Percentiles rank a stretch among this genome's conserved stretches.
These are phyloP conservation scores for Rhynchomys soricoides DNA, from an alignment of 2,113 vertebrate genomes.

Conservation along the genomic window DNA sequence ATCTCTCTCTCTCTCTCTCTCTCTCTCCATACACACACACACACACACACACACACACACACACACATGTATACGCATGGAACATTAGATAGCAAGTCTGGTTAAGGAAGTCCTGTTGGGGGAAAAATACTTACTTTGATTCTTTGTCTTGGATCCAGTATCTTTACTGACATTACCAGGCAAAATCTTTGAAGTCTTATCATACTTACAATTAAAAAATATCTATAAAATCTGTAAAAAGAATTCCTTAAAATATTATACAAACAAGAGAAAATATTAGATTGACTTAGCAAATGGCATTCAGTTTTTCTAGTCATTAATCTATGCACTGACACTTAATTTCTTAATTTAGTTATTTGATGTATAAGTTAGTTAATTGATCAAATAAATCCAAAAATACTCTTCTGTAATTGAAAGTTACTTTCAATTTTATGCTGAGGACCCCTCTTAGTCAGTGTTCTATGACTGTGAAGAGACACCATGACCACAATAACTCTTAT, in stretches of 20 bases:
- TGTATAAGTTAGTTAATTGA: not conserved
- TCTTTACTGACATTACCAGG: not conserved
- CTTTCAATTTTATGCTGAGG: conserved; percentile 28
- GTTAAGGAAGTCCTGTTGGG: not conserved
- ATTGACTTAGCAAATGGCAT: not conserved
- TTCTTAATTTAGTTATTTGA: conserved; percentile 8
- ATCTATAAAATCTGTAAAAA: not conserved
- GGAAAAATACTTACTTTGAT: not conserved
- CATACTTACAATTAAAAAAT: not conserved
- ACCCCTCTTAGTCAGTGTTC: not conserved
- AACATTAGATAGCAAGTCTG: not conserved
- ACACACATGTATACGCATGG: not conserved
- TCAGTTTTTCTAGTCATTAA: not conserved
- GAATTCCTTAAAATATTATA: not conserved
- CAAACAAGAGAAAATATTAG: not conserved
- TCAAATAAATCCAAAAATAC: not conserved
- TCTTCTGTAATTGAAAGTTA: not conserved
- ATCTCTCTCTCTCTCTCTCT: too few relatives aligned
- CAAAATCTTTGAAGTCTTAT: conserved; percentile 24
- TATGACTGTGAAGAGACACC: not conserved
- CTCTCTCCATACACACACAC: too few relatives aligned
- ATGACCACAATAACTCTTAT: not conserved
- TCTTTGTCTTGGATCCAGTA: not conserved
- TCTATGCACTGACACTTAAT: not conserved
- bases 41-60: too few relatives aligned